Evolutionary conservation across 2,888 invertebrate genomes (phyloP), one percentile per base, ranked within the genome.

Genomic region (Nephrotoma guestfalica): DNA sequence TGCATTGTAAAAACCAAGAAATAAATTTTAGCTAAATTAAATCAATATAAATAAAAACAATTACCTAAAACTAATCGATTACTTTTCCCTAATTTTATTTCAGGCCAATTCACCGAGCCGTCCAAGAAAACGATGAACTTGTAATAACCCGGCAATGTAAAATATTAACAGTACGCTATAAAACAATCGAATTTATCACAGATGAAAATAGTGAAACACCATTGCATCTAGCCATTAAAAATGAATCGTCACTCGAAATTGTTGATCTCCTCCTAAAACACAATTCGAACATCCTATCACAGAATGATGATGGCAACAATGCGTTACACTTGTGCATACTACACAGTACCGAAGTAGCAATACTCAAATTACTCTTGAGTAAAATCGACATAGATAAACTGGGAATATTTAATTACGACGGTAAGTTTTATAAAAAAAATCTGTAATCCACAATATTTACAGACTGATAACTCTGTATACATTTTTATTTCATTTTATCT

Each of bases 271-370:
- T 91, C 3, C 41, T 91, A 0, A 87, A 88, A 2, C 88, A 89
- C 3, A 88, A 89, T 13, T 87, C 89, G 0, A 47, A 89, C 13
- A 86, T 89, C 0, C 89, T 90, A 51, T 88, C 88, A 18, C 83
- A 89, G 2, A 90, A 91, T 86, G 88, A 88, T 7, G 88, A 90
- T 5, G 89, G 89, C 6, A 91, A 91, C 86, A 91, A 89, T 9
- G 88, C 89, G 2, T 83, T 91, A 13, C 91, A 91, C 87, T 87
- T 91, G 86, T 90, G 91, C 2, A 88, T 91, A 6, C 87, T 89
- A 0, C 89, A 91, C 87, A 87, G 85, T 11, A 51, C 89, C 6
- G 88, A 88, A 11, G 15, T 89, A 1, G 87, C 89, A 57, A 89
- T 89, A 0, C 86, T 91, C 41, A 87, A 88, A 7, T 87, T 88